Evolutionary conservation across 2,797 vertebrate genomes (phyloP).

Genomic region (Tapirus indicus): DNA sequence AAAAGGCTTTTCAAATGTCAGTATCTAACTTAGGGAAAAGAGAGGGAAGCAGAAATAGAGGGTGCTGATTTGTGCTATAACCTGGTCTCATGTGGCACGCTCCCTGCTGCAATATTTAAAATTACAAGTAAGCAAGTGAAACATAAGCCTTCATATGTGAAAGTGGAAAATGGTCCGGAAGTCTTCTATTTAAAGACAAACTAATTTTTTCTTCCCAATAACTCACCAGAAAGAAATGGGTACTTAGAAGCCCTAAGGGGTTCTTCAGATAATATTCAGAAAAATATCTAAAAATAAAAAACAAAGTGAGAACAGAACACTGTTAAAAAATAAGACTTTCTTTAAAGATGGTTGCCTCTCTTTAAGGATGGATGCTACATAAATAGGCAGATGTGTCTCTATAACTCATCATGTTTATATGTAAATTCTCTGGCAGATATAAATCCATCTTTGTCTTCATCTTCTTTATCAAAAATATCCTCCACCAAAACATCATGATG

Average conservation of each 20-base stretch:
- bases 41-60: slow-evolving; percentile 40
- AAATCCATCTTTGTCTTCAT: slow-evolving; percentile 96
- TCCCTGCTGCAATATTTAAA: slow-evolving; percentile 68
- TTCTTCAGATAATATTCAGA: slow-evolving; percentile 73
- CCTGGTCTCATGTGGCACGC: not conserved
- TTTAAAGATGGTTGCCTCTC: not conserved
- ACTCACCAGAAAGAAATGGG: slow-evolving; percentile 77
- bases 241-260: slow-evolving; percentile 69
- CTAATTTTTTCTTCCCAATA: slow-evolving; percentile 65
- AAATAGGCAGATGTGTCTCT: slow-evolving; percentile 68
- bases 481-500: slow-evolving; percentile 95
- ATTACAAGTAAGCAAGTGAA: slow-evolving; percentile 76
- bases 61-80: slow-evolving; percentile 41
- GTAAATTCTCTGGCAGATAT: slow-evolving; percentile 99
- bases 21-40: not conserved
- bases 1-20: slow-evolving; percentile 35
- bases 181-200: slow-evolving; percentile 59
- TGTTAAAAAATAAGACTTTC: slow-evolving; percentile 72
- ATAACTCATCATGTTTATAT: slow-evolving; percentile 97
- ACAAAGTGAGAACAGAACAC: slow-evolving; percentile 61
- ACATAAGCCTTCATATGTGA: slow-evolving; percentile 35
- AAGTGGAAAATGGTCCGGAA: slow-evolving; percentile 58
- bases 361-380: slow-evolving; percentile 5
- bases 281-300: slow-evolving; percentile 71
- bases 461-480: slow-evolving; percentile 98